phyloP scores from a whole-genome alignment of 2,888 invertebrate species.

The Hydriomena furcata region DNA sequence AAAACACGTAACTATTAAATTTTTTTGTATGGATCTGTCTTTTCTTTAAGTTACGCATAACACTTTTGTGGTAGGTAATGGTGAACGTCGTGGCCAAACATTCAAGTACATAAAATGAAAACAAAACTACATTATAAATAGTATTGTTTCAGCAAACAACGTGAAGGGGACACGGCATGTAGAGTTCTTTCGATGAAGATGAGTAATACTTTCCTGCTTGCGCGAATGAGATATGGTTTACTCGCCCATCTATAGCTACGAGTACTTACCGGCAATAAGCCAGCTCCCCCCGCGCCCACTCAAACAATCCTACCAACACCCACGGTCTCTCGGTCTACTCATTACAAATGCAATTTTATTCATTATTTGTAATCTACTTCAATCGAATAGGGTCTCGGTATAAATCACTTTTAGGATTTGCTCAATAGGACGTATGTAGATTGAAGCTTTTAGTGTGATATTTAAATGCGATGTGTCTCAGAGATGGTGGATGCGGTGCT shows the following conservation, averaged over 20 bases:
- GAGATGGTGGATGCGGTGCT: constrained; percentile 57
- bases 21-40: too few relatives aligned
- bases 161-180: too few relatives aligned
- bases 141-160: too few relatives aligned
- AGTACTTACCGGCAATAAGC: constrained; percentile 73
- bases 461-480: constrained; percentile 76
- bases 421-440: constrained; percentile 78
- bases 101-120: too few relatives aligned
- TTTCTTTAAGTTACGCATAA: too few relatives aligned
- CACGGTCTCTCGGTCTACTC: constrained; percentile 73
- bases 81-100: too few relatives aligned
- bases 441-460: constrained; percentile 80
- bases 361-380: constrained; percentile 83
- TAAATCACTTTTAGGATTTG: constrained; percentile 82
- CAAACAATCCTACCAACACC: constrained; percentile 68
- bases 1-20: too few relatives aligned
- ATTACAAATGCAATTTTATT: constrained; percentile 83
- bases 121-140: too few relatives aligned
- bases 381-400: constrained; percentile 79
- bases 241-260: constrained; percentile 49
- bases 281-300: constrained; percentile 48
- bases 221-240: constrained; percentile 38
- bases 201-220: neutral
- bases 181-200: too few relatives aligned
- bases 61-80: too few relatives aligned